Evolutionary conservation across 2,888 invertebrate genomes (phyloP).

Genomic region (Hemicrepidius hirtus): DNA sequence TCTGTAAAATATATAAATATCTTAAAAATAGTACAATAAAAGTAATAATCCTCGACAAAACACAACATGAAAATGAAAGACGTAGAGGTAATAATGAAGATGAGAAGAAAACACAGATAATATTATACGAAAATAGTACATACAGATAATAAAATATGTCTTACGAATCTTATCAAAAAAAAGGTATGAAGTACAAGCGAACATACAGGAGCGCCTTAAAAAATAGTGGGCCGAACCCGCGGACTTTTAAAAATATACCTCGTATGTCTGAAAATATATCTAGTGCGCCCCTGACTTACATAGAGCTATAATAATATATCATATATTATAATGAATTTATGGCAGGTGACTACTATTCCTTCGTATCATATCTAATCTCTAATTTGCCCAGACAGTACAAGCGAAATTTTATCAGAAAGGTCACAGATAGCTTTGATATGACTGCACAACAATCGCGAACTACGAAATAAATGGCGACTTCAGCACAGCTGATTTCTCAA

Average conservation of each 20-base stretch:
- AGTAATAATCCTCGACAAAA: conserved; percentile 53
- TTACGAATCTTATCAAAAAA: conserved; percentile 45
- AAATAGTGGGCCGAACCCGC: conserved; percentile 45
- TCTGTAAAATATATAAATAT: conserved; percentile 69
- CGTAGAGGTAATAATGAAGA: conserved; percentile 65
- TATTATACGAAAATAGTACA: conserved; percentile 26
- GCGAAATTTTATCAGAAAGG: conserved; percentile 42
- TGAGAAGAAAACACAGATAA: neutral
- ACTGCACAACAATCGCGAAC: conserved; percentile 38
- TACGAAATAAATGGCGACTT: conserved; percentile 44
- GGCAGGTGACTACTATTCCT: conserved; percentile 54
- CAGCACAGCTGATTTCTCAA: conserved; percentile 42
- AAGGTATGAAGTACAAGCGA: conserved; percentile 56
- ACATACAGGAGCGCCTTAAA: conserved; percentile 46
- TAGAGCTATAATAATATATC: conserved; percentile 41
- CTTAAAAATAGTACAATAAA: conserved; percentile 60
- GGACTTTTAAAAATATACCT: conserved; percentile 46
- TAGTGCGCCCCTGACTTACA: conserved; percentile 44
- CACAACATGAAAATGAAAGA: conserved; percentile 61
- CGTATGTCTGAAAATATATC: conserved; percentile 44
- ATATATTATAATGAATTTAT: conserved; percentile 44
- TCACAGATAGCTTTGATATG: conserved; percentile 52
- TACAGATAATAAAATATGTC: conserved; percentile 36
- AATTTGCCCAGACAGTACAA: conserved; percentile 54
- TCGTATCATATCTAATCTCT: conserved; percentile 52